A percentile compares a stretch with the other conserved stretches of the same genome.
These are phyloP conservation scores for Drosophila malerkotliana DNA, from an alignment of 1,140 invertebrate species.

Conservation along the genomic window DNA sequence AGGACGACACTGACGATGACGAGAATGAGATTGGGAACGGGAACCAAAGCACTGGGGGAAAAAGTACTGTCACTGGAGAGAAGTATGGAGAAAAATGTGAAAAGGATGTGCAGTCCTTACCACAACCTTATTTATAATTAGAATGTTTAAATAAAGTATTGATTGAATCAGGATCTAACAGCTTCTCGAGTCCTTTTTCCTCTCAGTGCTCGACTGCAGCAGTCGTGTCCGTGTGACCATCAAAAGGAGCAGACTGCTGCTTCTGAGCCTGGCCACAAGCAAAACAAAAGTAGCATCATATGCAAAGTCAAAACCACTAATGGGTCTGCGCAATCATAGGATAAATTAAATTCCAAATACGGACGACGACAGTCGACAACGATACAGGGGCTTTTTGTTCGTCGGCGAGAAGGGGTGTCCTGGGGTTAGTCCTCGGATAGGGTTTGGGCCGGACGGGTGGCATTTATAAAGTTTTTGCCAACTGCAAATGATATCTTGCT, in stretches of 20 bases:
- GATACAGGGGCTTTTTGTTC: conserved; percentile 39
- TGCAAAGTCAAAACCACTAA: conserved; percentile 83
- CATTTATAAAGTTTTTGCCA: conserved; percentile 80
- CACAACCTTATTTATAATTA: too few species aligned
- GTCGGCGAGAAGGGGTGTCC: conserved; percentile 1
- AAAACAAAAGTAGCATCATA: conserved; percentile 82
- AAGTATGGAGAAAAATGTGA: not conserved
- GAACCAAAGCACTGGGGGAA: conserved; percentile 15
- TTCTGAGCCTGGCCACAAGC: conserved; percentile 44
- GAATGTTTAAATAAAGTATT: not conserved
- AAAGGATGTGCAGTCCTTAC: too few species aligned
- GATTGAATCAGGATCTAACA: not conserved
- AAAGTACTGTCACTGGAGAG: not conserved
- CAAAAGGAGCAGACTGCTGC: conserved; percentile 59
- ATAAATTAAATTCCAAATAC: conserved; percentile 83
- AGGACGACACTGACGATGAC: conserved; percentile 44
- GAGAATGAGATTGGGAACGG: conserved; percentile 23
- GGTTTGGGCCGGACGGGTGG: conserved; percentile 13
- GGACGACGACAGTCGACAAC: conserved; percentile 57
- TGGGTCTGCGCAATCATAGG: conserved; percentile 82
- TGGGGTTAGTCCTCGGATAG: conserved; percentile 28
- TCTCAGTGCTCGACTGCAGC: conserved; percentile 28
- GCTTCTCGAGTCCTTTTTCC: conserved; percentile 4
- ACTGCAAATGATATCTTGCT: conserved; percentile 82
- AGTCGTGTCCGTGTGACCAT: conserved; percentile 49